Evolutionary conservation across 2,113 vertebrate species (phyloP).

Genomic region (Psittacara wagleri): DNA sequence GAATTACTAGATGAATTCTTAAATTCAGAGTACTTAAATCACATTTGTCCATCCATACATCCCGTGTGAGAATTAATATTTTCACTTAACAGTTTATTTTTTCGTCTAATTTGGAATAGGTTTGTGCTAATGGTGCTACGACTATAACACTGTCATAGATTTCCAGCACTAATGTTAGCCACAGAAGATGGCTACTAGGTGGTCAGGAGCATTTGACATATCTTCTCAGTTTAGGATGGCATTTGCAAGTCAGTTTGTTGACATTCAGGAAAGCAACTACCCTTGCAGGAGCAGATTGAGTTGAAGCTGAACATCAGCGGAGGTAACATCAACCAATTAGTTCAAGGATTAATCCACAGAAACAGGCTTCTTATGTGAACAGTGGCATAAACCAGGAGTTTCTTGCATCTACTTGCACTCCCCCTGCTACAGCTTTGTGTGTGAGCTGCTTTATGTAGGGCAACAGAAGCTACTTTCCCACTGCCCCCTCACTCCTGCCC

Average conservation of each 20-base stretch:
- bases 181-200: background rate
- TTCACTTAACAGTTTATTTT: background rate
- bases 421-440: background rate
- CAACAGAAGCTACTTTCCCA: background rate
- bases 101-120: background rate
- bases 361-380: background rate
- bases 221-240: background rate
- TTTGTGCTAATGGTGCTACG: background rate
- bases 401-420: background rate
- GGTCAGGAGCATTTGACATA: background rate
- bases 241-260: background rate
- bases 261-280: background rate
- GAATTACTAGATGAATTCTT: background rate
- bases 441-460: background rate
- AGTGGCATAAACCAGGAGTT: background rate
- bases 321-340: background rate
- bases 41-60: background rate
- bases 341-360: background rate
- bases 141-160: background rate
- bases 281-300: background rate
- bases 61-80: background rate
- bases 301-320: background rate
- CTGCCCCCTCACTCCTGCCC: accelerated
- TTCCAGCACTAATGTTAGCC: background rate
- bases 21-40: background rate